phyloP scores from a whole-genome alignment of 2,888 invertebrate species.

The Phortica okadai region DNA sequence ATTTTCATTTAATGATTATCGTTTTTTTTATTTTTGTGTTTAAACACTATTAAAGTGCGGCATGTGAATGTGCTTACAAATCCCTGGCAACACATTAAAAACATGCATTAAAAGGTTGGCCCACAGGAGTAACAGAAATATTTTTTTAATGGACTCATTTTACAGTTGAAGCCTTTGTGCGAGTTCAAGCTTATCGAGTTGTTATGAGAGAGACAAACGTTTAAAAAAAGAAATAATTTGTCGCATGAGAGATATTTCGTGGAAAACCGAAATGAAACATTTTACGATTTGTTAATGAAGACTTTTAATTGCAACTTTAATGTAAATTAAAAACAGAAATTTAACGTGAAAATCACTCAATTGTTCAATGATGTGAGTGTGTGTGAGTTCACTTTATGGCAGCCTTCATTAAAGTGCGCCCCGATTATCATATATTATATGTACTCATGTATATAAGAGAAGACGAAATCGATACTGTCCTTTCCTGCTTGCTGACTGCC shows the following conservation, averaged over 20 bases:
- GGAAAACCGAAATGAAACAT: conserved; percentile 42
- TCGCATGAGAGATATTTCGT: conserved; percentile 13
- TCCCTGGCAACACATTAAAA: conserved; percentile 48
- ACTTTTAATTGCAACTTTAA: conserved; percentile 31
- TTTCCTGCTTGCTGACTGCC: conserved; percentile 44
- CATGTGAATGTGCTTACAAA: conserved; percentile 21
- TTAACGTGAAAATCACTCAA: too few relatives aligned
- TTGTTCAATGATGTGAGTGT: too few relatives aligned
- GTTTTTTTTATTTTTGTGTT: conserved; percentile 8
- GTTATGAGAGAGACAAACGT: neutral
- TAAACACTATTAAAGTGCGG: neutral
- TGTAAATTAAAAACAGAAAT: neutral
- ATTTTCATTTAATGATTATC: conserved; percentile 61
- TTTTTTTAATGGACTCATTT: conserved; percentile 55
- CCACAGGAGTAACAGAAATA: conserved; percentile 30
- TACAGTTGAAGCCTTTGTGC: conserved; percentile 7
- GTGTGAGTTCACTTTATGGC: neutral
- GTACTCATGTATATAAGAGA: conserved; percentile 51
- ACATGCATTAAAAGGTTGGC: conserved; percentile 52
- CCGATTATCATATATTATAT: neutral
- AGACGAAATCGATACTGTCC: conserved; percentile 66
- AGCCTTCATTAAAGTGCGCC: neutral
- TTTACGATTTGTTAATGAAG: conserved; percentile 55
- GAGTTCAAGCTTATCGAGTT: conserved; percentile 15
- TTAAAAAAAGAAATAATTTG: neutral